Conservation (phyloP, 2,113 vertebrate genomes). For the Verasper variegatus region DNA sequence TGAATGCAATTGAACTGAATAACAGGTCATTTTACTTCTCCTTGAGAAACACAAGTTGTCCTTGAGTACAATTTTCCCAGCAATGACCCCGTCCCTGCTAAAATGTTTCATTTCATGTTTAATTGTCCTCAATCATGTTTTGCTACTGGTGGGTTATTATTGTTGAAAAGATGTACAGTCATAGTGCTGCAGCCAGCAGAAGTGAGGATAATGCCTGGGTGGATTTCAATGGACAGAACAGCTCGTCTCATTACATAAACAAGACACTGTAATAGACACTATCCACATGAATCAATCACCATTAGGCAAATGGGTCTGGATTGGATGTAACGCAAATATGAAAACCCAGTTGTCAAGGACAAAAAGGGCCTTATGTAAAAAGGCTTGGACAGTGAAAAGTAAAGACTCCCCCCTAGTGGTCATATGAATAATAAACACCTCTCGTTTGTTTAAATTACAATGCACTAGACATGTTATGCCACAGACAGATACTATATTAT, state of each 20-base stretch:
- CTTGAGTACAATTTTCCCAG: neutral
- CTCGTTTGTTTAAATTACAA: neutral
- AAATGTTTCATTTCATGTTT: neutral
- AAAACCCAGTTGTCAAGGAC: constrained; percentile 2
- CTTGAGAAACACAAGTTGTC: too few relatives aligned
- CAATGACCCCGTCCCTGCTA: neutral
- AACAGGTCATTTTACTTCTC: too few relatives aligned
- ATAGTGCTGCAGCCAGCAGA: neutral
- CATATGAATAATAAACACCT: constrained; percentile 12
- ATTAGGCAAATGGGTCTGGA: constrained; percentile 27
- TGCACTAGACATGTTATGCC: neutral
- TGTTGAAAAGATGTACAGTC: neutral
- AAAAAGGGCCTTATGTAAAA: neutral
- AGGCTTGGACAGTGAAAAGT: constrained; percentile 26
- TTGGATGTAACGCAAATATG: constrained; percentile 18
- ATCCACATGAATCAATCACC: constrained; percentile 27
- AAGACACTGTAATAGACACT: neutral
- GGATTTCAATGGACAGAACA: constrained; percentile 19
- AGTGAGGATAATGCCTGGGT: neutral
- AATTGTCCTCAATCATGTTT: too few relatives aligned
- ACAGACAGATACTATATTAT: neutral
- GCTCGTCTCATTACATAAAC: constrained; percentile 7
- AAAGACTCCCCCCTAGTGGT: constrained; percentile 70
- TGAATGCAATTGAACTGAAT: too few relatives aligned
- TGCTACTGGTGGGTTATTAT: neutral